Conservation (phyloP, 2,888 invertebrate species). For the Macrophya annulata region DNA sequence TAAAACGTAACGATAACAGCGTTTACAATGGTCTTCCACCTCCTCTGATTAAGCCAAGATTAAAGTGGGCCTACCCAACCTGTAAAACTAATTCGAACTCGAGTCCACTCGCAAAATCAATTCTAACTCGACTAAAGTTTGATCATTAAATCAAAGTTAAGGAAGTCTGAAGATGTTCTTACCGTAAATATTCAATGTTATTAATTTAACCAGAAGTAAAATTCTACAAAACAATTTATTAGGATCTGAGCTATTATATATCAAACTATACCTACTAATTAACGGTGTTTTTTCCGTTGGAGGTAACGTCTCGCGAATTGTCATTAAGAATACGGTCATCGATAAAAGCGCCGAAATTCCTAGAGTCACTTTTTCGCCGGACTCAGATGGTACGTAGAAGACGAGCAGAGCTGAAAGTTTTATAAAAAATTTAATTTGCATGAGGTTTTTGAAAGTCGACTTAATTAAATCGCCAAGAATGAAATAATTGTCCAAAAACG, state of each 20-base stretch:
- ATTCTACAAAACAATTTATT: neutral
- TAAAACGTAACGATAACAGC: slow-evolving; percentile 6
- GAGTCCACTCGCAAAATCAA: neutral
- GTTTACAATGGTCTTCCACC: neutral
- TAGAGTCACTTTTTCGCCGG: slow-evolving; percentile 93
- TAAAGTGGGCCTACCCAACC: neutral
- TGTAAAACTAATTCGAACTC: slow-evolving; percentile 37
- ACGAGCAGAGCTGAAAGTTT: slow-evolving; percentile 87
- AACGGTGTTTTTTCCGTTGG: slow-evolving; percentile 94
- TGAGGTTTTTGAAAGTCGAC: neutral
- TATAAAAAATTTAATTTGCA: slow-evolving; percentile 23
- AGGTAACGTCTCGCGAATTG: slow-evolving; percentile 91
- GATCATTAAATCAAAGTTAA: neutral
- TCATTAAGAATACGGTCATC: slow-evolving; percentile 94
- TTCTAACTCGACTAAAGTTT: neutral
- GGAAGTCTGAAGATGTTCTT: neutral
- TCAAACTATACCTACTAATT: slow-evolving; percentile 85
- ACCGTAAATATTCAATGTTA: neutral
- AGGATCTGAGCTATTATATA: neutral
- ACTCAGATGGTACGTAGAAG: slow-evolving; percentile 94
- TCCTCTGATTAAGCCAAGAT: slow-evolving; percentile 37
- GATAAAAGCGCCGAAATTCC: slow-evolving; percentile 93
- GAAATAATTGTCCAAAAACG: neutral
- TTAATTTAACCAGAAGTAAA: neutral
- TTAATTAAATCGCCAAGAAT: neutral